A percentile compares a stretch with the other conserved stretches of the same genome.
Conservation (phyloP, 2,888 invertebrate species). For the Aspidiotus destructor region DNA sequence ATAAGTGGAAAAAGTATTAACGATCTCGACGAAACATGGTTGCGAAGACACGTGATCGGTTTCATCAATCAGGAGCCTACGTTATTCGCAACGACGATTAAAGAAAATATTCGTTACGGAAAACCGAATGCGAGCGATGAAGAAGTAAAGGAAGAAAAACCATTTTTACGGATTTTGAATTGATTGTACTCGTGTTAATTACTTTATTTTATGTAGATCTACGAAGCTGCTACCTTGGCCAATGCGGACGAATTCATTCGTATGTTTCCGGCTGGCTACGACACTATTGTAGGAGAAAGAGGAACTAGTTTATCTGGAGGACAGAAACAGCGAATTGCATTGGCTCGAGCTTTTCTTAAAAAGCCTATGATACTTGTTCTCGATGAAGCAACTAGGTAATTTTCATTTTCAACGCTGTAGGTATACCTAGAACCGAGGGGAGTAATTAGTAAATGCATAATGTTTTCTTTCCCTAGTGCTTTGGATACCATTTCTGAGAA, state of each 20-base stretch:
- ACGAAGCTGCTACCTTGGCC: conserved; percentile 68
- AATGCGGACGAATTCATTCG: conserved; percentile 87
- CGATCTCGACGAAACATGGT: conserved; percentile 68
- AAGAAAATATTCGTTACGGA: conserved; percentile 91
- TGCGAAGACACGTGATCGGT: conserved; percentile 72
- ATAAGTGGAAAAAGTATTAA: conserved; percentile 65
- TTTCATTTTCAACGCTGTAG: no score
- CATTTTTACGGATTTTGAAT: not conserved
- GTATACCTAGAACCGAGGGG: not conserved
- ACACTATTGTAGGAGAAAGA: conserved; percentile 79
- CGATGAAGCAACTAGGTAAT: conserved; percentile 88
- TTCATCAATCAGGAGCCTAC: conserved; percentile 91
- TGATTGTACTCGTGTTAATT: not conserved
- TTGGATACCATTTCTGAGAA: conserved; percentile 87
- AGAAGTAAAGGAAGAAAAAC: conserved; percentile 47
- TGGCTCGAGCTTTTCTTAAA: conserved; percentile 85
- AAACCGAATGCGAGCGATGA: conserved; percentile 56
- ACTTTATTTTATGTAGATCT: conserved; percentile 34
- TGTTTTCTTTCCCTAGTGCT: conserved; percentile 52
- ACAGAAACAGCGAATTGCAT: conserved; percentile 89
- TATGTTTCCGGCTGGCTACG: conserved; percentile 71
- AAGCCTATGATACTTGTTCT: conserved; percentile 77
- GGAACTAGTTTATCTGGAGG: conserved; percentile 89
- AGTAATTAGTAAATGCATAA: not conserved
- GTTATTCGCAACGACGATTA: conserved; percentile 78